Conservation (phyloP, 2,888 invertebrate species). For the Protonemura montana region DNA sequence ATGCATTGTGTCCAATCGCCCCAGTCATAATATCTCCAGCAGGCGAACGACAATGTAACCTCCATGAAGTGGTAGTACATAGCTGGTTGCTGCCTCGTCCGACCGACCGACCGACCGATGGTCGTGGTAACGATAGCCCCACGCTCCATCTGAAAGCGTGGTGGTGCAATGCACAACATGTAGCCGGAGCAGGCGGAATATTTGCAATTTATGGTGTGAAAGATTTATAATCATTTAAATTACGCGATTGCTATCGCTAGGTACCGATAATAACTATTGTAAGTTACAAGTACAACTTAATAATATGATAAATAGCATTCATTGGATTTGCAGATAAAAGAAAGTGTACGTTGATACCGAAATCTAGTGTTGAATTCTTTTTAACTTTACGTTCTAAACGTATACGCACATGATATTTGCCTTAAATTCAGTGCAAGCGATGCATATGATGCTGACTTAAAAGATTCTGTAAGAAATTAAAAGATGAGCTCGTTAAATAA, state of each 20-base stretch:
- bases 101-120: no score
- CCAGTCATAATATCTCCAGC: conserved; percentile 17
- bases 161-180: no score
- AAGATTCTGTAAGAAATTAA: neutral
- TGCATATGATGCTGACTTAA: neutral
- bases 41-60: neutral
- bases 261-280: neutral
- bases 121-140: no score
- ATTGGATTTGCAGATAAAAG: neutral
- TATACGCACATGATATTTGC: neutral
- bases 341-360: neutral
- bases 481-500: neutral
- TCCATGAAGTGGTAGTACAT: no score
- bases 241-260: neutral
- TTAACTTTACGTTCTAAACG: no score
- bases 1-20: conserved; percentile 18
- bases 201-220: neutral
- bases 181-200: neutral
- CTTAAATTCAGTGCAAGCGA: neutral
- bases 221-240: conserved; percentile 12
- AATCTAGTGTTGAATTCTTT: neutral
- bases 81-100: no score
- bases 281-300: neutral
- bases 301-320: neutral
- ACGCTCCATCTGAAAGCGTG: no score